Evolutionary conservation across 2,797 vertebrate genomes (phyloP).

Genomic region (Neomorphus geoffroyi): DNA sequence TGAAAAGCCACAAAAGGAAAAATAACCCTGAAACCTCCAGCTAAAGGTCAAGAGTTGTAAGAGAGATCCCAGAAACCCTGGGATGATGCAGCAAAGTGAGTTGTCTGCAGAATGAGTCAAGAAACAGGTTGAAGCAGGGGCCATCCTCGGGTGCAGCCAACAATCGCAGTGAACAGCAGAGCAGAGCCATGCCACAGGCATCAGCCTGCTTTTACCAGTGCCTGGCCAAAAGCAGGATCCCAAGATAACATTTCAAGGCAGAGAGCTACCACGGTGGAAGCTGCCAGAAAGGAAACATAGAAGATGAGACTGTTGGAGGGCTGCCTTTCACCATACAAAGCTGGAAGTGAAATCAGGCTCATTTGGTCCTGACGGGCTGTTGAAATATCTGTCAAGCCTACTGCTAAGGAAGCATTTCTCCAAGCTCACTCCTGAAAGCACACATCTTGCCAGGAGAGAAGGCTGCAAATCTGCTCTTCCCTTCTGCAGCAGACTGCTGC

Average conservation of each 20-base stretch:
- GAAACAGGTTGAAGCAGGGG: not conserved
- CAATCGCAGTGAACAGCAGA: not conserved
- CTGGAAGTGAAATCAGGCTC: not conserved
- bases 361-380: not conserved
- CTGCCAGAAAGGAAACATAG: not conserved
- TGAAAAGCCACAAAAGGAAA: not conserved
- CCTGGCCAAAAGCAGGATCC: not conserved
- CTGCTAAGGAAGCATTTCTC: not conserved
- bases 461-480: not conserved
- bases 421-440: not conserved
- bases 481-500: not conserved
- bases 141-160: fast-evolving
- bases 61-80: not conserved
- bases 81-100: not conserved
- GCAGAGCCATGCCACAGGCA: not conserved
- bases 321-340: not conserved
- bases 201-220: not conserved
- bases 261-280: not conserved
- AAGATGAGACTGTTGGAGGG: not conserved
- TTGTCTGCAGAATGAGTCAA: not conserved
- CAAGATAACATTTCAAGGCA: not conserved
- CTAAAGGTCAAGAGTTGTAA: not conserved
- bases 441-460: not conserved
- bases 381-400: not conserved
- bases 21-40: not conserved